Evolutionary conservation across 2,797 vertebrate species (phyloP).

Genomic region (Eulemur mongoz): DNA sequence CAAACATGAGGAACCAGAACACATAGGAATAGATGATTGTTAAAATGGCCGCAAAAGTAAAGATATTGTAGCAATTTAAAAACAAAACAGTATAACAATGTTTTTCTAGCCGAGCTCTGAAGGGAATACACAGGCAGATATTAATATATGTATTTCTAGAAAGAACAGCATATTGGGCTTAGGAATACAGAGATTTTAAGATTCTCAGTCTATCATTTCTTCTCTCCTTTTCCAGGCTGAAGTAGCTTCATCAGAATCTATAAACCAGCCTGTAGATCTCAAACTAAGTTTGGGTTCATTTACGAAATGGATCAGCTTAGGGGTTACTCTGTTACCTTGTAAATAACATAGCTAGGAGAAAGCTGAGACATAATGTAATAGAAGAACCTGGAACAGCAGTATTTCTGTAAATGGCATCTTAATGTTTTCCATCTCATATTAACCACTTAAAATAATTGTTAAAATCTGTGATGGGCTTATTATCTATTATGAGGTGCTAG

Average conservation of each 20-base stretch:
- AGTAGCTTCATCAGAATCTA: conserved; percentile 39
- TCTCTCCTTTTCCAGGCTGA: conserved; percentile 13
- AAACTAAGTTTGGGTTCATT: conserved; percentile 48
- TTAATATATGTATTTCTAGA: conserved; percentile 32
- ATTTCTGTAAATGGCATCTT: conserved; percentile 36
- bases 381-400: conserved; percentile 31
- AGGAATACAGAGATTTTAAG: conserved; percentile 42
- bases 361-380: not conserved
- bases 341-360: conserved; percentile 23
- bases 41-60: conserved; percentile 27
- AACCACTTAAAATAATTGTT: conserved; percentile 20
- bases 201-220: conserved; percentile 34
- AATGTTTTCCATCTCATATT: conserved; percentile 17
- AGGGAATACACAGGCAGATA: conserved; percentile 26
- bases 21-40: not conserved
- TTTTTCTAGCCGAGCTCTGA: conserved; percentile 11
- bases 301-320: conserved; percentile 26
- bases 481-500: not conserved
- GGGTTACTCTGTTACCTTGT: conserved; percentile 24
- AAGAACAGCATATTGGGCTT: conserved; percentile 22
- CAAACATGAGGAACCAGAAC: conserved; percentile 1
- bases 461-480: conserved; percentile 18
- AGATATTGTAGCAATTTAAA: conserved; percentile 20
- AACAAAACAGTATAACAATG: not conserved
- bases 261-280: conserved; percentile 34